These are phyloP conservation scores for Plusia festucae DNA, from an alignment of 2,888 invertebrate genomes.

Conservation along the genomic window DNA sequence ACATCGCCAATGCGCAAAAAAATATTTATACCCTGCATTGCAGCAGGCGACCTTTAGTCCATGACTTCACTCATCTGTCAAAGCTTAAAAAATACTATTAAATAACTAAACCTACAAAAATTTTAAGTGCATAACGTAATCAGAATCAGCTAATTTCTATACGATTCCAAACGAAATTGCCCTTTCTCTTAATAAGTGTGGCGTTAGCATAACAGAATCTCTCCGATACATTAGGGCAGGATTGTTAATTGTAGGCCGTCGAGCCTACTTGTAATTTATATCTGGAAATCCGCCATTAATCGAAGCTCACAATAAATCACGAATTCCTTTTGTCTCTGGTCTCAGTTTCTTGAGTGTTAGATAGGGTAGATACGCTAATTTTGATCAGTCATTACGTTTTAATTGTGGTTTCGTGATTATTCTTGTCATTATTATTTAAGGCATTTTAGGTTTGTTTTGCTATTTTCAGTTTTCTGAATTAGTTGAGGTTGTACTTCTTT, in stretches of 20 bases:
- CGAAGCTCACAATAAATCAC: slow-evolving; percentile 79
- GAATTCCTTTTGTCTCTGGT: slow-evolving; percentile 77
- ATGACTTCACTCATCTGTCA: no score
- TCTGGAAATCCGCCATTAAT: slow-evolving; percentile 72
- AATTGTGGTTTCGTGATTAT: slow-evolving; percentile 5
- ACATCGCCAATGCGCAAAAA: no score
- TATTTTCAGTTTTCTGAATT: neutral
- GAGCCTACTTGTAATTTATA: slow-evolving; percentile 75
- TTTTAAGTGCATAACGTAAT: no score
- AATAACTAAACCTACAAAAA: no score
- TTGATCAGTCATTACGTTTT: neutral
- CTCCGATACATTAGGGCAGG: slow-evolving; percentile 67
- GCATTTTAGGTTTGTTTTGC: neutral
- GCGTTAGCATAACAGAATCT: slow-evolving; percentile 48
- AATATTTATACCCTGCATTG: no score
- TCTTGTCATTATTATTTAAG: neutral
- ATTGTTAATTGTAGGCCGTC: slow-evolving; percentile 74
- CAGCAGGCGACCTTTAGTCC: no score
- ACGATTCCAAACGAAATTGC: neutral
- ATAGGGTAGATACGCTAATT: slow-evolving; percentile 19
- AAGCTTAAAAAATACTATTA: no score
- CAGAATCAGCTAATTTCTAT: neutral
- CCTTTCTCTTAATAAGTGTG: neutral
- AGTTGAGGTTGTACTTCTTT: neutral
- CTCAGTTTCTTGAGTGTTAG: slow-evolving; percentile 69